Evolutionary conservation across 1,140 invertebrate genomes (phyloP), one percentile per base, ranked within the genome.

Genomic region (Neuroterus valhalla): DNA sequence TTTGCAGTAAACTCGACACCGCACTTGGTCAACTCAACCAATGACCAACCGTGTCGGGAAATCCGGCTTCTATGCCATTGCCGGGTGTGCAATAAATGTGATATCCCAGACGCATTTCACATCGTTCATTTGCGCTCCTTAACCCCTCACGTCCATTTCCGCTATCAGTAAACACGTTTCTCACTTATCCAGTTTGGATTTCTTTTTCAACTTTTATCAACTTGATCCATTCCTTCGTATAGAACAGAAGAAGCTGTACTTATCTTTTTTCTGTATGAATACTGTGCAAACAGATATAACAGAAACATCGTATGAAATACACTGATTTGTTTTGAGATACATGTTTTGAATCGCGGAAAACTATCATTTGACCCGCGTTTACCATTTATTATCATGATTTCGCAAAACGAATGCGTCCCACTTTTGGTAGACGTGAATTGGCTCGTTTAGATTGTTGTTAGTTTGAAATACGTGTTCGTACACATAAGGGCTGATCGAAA

Each of bases 201-300:
- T 38, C 31, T 1, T 38, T 38, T 38, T n/a, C n/a, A n/a, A 38
- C 10, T 38, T 38, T 38, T 38, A 38, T 8, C 6, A 38, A 8
- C 5, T 38, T 38, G 31, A 5, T 38, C 10, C 31, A 38, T 8
- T 38, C 10, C 5, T 38, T 8, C 6, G 31, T 38, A 38, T 23
- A 48, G 26, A 70, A 69, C 66, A 66, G 21, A 66, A 69, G 31
- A 23, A n/a, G 21, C 17, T 43, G 62, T 38, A 42, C 46, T 26
- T 68, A 67, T 52, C 66, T 50, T 6, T 23, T 2, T 75, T 75
- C 68, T 70, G 46, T 70, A 71, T 68, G 71, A 10, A 10, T 52
- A 14, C n/a, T 72, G 43, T 72, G 55, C 67, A 72, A 67, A 66
- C 38, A 68, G 26, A 42, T 68, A 43, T 72, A 48, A 67, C 62